Evolutionary conservation across 2,113 vertebrate species (phyloP).

Genomic region (Gavialis gangeticus): DNA sequence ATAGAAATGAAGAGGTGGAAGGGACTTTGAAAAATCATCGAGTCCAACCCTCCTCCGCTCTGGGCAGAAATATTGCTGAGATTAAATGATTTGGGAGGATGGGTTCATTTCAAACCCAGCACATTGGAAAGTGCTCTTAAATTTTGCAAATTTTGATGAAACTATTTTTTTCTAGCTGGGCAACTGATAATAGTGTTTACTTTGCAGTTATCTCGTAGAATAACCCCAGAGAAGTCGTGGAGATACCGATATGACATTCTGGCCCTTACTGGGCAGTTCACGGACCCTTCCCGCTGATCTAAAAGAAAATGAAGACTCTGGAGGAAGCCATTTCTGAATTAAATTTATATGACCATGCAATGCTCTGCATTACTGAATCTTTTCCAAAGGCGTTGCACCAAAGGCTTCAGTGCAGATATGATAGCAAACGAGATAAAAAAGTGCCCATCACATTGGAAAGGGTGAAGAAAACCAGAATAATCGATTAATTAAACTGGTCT

Average conservation of each 20-base stretch:
- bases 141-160: fast-evolving
- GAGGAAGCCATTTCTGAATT: not conserved
- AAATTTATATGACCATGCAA: not conserved
- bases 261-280: not conserved
- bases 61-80: not conserved
- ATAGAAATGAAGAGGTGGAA: not conserved
- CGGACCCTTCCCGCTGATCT: not conserved
- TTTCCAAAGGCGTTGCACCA: not conserved
- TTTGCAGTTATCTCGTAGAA: not conserved
- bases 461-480: not conserved
- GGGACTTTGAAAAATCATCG: not conserved
- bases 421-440: not conserved
- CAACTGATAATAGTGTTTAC: not conserved
- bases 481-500: not conserved
- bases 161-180: fast-evolving
- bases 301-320: fast-evolving
- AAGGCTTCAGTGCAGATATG: not conserved
- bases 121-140: not conserved
- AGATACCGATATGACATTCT: fast-evolving
- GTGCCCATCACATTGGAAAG: not conserved
- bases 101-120: not conserved
- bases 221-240: not conserved
- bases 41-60: not conserved
- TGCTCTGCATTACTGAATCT: not conserved
- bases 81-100: not conserved